Evolutionary conservation across 2,888 invertebrate genomes (phyloP).

Genomic region (Hypolimnas misippus): DNA sequence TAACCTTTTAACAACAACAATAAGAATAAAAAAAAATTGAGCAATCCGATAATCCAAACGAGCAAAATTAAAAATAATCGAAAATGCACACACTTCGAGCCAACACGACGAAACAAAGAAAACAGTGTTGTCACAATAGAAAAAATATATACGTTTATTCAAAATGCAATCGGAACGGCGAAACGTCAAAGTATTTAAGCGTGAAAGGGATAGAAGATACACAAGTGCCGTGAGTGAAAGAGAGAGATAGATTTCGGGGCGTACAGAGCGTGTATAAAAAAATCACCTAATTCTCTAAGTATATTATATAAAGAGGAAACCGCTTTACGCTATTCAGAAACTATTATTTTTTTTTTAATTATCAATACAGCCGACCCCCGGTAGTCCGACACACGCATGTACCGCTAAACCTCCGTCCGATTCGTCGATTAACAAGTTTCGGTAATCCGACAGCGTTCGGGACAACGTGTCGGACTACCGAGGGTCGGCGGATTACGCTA

Average conservation of each 20-base stretch:
- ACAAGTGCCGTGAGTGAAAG: slow-evolving; percentile 44
- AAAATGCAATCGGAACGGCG: slow-evolving; percentile 49
- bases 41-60: slow-evolving; percentile 78
- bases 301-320: slow-evolving; percentile 40
- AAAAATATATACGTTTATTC: slow-evolving; percentile 46
- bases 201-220: slow-evolving; percentile 35
- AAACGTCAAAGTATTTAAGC: slow-evolving; percentile 41
- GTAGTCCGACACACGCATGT: too few species aligned
- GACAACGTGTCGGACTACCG: too few species aligned
- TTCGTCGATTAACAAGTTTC: too few species aligned
- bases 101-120: slow-evolving; percentile 9
- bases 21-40: slow-evolving; percentile 77
- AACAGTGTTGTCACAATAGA: slow-evolving; percentile 59
- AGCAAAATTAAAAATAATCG: too few species aligned
- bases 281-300: slow-evolving; percentile 53
- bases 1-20: too few species aligned
- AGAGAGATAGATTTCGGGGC: slow-evolving; percentile 53
- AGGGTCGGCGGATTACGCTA: too few species aligned
- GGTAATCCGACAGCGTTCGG: too few species aligned
- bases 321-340: slow-evolving; percentile 58
- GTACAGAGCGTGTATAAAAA: slow-evolving; percentile 62
- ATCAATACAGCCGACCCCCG: too few species aligned
- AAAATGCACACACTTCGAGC: slow-evolving; percentile 59
- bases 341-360: slow-evolving; percentile 55
- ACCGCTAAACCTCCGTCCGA: too few species aligned